Base-by-base conservation (phyloP, 2,888 invertebrate species). In the Caenorhabditis japonica region DNA sequence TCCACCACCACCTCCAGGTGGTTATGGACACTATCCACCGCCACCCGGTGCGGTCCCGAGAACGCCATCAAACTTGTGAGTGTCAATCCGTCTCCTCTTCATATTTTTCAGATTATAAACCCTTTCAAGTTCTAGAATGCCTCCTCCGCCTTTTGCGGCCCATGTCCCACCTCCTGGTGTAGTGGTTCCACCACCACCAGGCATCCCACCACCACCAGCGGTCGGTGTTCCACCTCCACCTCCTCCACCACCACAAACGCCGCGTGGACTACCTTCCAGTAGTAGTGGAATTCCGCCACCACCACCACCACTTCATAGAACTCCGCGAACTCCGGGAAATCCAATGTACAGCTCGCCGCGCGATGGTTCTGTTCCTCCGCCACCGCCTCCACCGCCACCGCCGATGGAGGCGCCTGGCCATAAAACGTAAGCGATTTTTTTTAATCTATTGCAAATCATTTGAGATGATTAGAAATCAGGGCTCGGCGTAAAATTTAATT, bases 141-240 rank as follows among this genome's bases (percentile, higher is more conserved):
- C 13, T 12, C 4, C 1, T 7, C 30, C 41, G 59, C 25, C 15
- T 10, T 52, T 61, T 10, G 53, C 52, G 61, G n/a, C n/a, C n/a
- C n/a, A n/a, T n/a, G n/a, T n/a, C n/a, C n/a, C n/a, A n/a, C n/a
- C n/a, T n/a, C n/a, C n/a, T n/a, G n/a, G n/a, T n/a, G n/a, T n/a
- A 62, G 53, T 62, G 46, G 52, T 52, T 30, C 58, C 56, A 8
- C 52, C 58, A 10, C 43, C 47, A 4, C 7, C 21, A 3, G 38
- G 36, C 12, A 8, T 33, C 2, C 44, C 38, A 5, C 36, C 41
- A 4, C 34, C 44, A 4, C 62, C 64, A 5, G 7, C 21, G 12
- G 44, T 46, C 3, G 25, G 30, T 13, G 49, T 56, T 12, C 68
- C 59, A 13, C 68, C 56, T n/a, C 59, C 59, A 19, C 66, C 64